Evolutionary conservation across 1,140 invertebrate species (phyloP).

Genomic region (Drosophila orosa): DNA sequence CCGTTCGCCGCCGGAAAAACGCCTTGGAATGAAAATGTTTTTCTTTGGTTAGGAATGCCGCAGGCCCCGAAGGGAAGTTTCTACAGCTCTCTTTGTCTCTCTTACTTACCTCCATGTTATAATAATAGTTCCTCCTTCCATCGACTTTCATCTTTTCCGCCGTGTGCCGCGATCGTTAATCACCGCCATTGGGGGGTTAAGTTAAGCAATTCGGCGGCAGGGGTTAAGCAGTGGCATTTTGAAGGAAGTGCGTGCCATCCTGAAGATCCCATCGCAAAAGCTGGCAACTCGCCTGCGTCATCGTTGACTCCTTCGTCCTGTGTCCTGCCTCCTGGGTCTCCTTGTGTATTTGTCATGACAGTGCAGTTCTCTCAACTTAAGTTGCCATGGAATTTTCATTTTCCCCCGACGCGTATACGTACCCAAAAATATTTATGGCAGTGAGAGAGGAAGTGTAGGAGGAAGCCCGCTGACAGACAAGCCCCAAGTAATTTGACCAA

Average conservation of each 20-base stretch:
- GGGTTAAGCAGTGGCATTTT: not conserved
- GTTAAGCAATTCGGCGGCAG: slow-evolving; percentile 7
- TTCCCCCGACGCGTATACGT: slow-evolving; percentile 24
- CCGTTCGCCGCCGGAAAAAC: slow-evolving; percentile 52
- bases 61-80: not conserved
- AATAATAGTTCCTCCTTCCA: slow-evolving; percentile 50
- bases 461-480: slow-evolving; percentile 48
- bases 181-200: slow-evolving; percentile 38
- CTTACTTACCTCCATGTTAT: slow-evolving; percentile 35
- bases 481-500: slow-evolving; percentile 49
- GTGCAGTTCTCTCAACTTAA: slow-evolving; percentile 41
- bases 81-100: too few species aligned
- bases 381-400: slow-evolving; percentile 57
- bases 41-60: slow-evolving; percentile 70
- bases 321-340: not conserved
- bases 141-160: slow-evolving; percentile 61
- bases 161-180: slow-evolving; percentile 75
- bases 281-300: slow-evolving; percentile 26
- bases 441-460: slow-evolving; percentile 23
- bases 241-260: slow-evolving; percentile 43
- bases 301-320: slow-evolving; percentile 8
- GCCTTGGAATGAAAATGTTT: slow-evolving; percentile 81
- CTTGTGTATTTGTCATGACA: slow-evolving; percentile 54
- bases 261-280: slow-evolving; percentile 18
- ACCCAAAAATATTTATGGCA: slow-evolving; percentile 45